Conservation (phyloP, 2,797 vertebrate genomes). For the Crypturellus tataupa region DNA sequence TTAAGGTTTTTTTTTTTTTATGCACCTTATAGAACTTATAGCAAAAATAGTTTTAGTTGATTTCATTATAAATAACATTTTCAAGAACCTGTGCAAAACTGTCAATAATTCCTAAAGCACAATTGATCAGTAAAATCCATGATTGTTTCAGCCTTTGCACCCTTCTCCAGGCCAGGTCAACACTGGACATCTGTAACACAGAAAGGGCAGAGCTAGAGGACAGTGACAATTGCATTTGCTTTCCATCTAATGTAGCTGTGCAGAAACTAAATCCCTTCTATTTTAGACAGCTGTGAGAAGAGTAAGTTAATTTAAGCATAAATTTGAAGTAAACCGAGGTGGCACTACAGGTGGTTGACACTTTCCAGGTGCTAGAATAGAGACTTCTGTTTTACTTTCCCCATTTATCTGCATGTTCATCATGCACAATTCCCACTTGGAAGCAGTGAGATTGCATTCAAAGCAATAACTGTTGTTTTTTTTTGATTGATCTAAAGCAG, state of each 20-base stretch:
- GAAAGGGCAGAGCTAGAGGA: slow-evolving; percentile 73
- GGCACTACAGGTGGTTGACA: neutral
- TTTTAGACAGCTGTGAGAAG: neutral
- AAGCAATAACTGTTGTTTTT: neutral
- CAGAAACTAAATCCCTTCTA: neutral
- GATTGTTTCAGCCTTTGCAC: slow-evolving; percentile 92
- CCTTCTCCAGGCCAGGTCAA: slow-evolving; percentile 84
- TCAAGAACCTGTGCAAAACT: slow-evolving; percentile 95
- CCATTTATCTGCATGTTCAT: neutral
- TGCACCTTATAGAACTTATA: slow-evolving; percentile 94
- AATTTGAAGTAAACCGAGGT: neutral
- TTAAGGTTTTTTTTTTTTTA: slow-evolving; percentile 86
- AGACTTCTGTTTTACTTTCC: rapidly evolving
- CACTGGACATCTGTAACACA: slow-evolving; percentile 82
- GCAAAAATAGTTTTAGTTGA: slow-evolving; percentile 96
- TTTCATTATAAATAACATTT: slow-evolving; percentile 93
- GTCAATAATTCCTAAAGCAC: slow-evolving; percentile 92
- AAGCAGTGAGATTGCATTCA: neutral
- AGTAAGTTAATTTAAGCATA: neutral
- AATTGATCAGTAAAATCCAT: slow-evolving; percentile 93
- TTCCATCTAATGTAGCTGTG: neutral
- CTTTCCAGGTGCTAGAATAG: neutral
- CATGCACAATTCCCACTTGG: neutral
- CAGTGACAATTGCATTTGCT: slow-evolving; percentile 15
- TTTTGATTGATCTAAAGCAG: neutral